Evolutionary conservation across 2,797 vertebrate genomes (phyloP).

Genomic region (Pelobates cultripes): DNA sequence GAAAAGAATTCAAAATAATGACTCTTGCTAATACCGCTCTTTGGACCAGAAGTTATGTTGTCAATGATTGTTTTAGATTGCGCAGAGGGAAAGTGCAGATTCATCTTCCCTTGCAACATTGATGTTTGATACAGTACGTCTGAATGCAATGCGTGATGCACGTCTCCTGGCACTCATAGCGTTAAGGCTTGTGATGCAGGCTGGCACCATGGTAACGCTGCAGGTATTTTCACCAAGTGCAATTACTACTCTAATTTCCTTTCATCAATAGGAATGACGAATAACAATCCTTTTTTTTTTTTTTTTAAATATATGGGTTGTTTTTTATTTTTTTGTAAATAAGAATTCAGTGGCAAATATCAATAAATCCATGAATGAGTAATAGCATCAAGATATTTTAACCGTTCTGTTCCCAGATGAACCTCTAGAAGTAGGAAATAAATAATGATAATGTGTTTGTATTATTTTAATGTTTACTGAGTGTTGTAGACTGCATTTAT

Average conservation of each 20-base stretch:
- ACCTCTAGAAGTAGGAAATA: too few relatives aligned
- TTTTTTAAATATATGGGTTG: background rate
- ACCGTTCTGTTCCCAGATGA: background rate
- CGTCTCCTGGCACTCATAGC: background rate
- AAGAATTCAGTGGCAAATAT: constrained; percentile 1
- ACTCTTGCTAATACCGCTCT: too few relatives aligned
- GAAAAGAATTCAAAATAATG: too few relatives aligned
- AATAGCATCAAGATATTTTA: background rate
- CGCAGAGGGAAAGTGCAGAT: too few relatives aligned
- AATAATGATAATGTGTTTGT: too few relatives aligned
- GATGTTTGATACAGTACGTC: too few relatives aligned
- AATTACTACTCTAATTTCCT: constrained; percentile 49
- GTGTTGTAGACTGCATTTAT: too few relatives aligned
- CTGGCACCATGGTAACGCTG: constrained; percentile 72
- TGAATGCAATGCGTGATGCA: too few relatives aligned
- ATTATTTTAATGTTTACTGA: too few relatives aligned
- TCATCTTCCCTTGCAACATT: too few relatives aligned
- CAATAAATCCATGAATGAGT: constrained; percentile 41
- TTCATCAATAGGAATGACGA: constrained; percentile 47
- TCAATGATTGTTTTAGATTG: too few relatives aligned
- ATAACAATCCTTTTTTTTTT: constrained; percentile 1
- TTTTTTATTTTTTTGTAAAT: constrained; percentile 16
- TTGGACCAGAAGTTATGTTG: too few relatives aligned
- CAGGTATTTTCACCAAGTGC: constrained; percentile 54
- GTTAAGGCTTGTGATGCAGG: constrained; percentile 61